Conservation (phyloP, 1,140 invertebrate genomes). For the Ptiloglossa arizonensis region DNA sequence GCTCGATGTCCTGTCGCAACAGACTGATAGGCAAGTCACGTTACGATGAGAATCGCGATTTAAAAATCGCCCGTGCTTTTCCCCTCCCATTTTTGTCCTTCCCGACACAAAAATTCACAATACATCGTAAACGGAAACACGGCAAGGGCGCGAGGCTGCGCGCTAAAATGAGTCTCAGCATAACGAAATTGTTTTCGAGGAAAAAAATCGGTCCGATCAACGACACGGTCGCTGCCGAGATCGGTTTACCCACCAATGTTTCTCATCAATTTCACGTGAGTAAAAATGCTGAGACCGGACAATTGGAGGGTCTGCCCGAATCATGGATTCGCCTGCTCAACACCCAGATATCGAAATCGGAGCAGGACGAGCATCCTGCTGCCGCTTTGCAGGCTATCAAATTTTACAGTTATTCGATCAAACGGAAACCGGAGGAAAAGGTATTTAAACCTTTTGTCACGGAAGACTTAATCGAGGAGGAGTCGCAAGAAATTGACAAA, state of each 20-base stretch:
- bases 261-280: constrained; percentile 91
- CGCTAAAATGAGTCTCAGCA: constrained; percentile 76
- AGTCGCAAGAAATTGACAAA: constrained; percentile 90
- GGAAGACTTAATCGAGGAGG: constrained; percentile 88
- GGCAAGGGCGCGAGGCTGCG: constrained; percentile 26
- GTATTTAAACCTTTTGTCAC: constrained; percentile 90
- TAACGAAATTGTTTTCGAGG: constrained; percentile 78
- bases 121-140: not conserved
- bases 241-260: constrained; percentile 89
- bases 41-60: constrained; percentile 26
- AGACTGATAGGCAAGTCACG: constrained; percentile 20
- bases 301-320: constrained; percentile 89
- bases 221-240: constrained; percentile 83
- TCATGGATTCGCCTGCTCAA: constrained; percentile 91
- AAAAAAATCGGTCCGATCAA: constrained; percentile 64
- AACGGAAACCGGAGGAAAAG: constrained; percentile 86
- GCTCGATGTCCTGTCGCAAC: constrained; percentile 6
- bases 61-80: not conserved
- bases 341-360: constrained; percentile 92
- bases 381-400: constrained; percentile 95
- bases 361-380: constrained; percentile 95
- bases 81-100: not conserved
- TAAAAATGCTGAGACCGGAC: constrained; percentile 89
- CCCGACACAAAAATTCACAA: not conserved
- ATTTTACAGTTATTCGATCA: constrained; percentile 94